These are phyloP conservation scores for Dipodomys stephensi DNA, from an alignment of 2,113 vertebrate genomes.

Conservation along the genomic window DNA sequence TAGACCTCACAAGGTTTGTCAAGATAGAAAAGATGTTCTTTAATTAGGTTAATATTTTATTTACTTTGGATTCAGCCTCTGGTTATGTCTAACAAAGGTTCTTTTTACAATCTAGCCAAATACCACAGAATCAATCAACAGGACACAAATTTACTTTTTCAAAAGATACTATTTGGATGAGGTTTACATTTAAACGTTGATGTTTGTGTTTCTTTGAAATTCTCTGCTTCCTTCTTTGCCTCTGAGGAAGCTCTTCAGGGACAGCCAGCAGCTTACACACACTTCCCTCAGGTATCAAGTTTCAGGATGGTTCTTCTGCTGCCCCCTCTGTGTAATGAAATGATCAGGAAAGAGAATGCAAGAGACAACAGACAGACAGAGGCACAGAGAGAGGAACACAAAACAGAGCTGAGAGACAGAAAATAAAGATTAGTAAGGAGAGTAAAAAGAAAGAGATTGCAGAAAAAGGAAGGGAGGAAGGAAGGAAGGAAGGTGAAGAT, in stretches of 20 bases:
- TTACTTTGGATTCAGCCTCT: conserved; percentile 72
- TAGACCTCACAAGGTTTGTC: conserved; percentile 72
- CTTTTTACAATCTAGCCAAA: conserved; percentile 80
- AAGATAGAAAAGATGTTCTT: conserved; percentile 75
- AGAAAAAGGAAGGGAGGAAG: too few relatives aligned
- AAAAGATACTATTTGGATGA: conserved; percentile 70
- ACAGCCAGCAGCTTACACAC: conserved; percentile 52
- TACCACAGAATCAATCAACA: conserved; percentile 79
- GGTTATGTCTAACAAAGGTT: conserved; percentile 80
- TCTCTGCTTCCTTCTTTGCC: not conserved
- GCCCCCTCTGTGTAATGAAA: not conserved
- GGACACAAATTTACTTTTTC: conserved; percentile 80
- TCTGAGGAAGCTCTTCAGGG: not conserved
- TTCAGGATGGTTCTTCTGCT: not conserved
- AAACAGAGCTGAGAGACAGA: too few relatives aligned
- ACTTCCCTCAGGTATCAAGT: not conserved
- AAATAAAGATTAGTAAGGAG: too few relatives aligned
- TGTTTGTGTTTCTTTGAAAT: conserved; percentile 61
- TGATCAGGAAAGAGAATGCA: not conserved
- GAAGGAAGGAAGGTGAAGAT: too few relatives aligned
- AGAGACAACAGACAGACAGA: too few relatives aligned
- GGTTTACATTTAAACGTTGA: conserved; percentile 79
- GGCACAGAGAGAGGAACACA: too few relatives aligned
- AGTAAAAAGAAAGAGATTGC: too few relatives aligned
- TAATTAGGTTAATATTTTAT: conserved; percentile 84